Conservation (phyloP, 2,113 vertebrate genomes). For the Mobula hypostoma region DNA sequence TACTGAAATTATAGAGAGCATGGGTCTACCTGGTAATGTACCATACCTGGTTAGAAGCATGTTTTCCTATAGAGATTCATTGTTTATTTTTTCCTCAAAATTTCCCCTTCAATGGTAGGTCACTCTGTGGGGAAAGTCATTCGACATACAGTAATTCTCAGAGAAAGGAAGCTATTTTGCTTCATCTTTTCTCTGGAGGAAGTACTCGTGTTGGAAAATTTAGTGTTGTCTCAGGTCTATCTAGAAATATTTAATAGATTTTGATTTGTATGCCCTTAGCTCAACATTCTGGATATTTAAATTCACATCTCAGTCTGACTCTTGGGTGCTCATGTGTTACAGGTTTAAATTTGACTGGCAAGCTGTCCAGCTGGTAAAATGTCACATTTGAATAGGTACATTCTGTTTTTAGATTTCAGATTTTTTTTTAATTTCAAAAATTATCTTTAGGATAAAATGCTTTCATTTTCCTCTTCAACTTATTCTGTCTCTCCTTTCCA, state of each 20-base stretch:
- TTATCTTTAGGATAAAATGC: background rate
- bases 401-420: background rate
- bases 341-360: background rate
- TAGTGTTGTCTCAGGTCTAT: background rate
- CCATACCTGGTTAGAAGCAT: background rate
- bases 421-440: background rate
- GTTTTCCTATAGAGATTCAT: background rate
- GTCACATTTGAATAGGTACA: background rate
- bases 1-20: background rate
- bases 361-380: background rate
- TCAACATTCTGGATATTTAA: background rate
- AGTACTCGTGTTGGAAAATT: background rate
- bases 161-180: background rate
- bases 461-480: background rate
- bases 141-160: background rate
- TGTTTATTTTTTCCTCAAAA: background rate
- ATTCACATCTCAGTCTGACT: background rate
- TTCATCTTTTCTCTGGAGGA: background rate
- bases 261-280: background rate
- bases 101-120: background rate
- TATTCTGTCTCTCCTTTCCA: background rate
- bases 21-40: background rate
- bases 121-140: background rate
- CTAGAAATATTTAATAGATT: background rate
- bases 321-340: background rate